phyloP scores from a whole-genome alignment of 2,113 vertebrate genomes.

The Muscicapa adusta region DNA sequence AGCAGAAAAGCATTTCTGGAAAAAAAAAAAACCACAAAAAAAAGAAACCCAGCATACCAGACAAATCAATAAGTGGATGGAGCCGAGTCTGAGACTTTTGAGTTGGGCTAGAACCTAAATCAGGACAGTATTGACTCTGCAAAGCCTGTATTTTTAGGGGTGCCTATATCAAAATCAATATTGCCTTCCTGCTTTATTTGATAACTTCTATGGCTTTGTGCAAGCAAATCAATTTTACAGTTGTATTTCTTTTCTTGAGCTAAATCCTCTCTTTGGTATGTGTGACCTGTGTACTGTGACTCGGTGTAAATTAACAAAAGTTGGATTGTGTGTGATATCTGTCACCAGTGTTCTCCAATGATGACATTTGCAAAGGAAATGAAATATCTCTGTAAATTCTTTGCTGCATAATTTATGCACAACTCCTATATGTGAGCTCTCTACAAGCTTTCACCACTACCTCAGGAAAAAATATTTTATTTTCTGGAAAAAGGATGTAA shows the following conservation, averaged over 20 bases:
- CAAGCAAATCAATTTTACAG: not conserved
- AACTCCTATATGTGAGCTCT: not conserved
- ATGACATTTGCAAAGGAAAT: not conserved
- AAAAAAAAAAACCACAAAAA: not conserved
- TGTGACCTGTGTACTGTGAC: not conserved
- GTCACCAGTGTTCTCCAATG: not conserved
- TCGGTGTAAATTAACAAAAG: not conserved
- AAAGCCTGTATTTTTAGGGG: not conserved
- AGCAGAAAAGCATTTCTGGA: constrained; percentile 36
- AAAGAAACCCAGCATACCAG: not conserved
- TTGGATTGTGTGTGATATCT: not conserved
- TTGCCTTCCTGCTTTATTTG: not conserved
- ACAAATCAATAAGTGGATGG: constrained; percentile 5
- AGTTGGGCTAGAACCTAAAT: constrained; percentile 5
- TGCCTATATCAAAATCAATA: not conserved
- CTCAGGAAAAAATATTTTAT: not conserved
- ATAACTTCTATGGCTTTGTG: not conserved
- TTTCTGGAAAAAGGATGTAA: not conserved
- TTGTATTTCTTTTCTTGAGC: not conserved
- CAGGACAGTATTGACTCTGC: not conserved
- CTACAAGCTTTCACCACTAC: not conserved
- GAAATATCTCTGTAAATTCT: not conserved
- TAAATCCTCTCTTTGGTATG: not conserved
- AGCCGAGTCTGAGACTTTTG: not conserved
- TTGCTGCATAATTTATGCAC: not conserved